Base-by-base conservation (phyloP, 2,888 invertebrate genomes). In the Norana najaformis region DNA sequence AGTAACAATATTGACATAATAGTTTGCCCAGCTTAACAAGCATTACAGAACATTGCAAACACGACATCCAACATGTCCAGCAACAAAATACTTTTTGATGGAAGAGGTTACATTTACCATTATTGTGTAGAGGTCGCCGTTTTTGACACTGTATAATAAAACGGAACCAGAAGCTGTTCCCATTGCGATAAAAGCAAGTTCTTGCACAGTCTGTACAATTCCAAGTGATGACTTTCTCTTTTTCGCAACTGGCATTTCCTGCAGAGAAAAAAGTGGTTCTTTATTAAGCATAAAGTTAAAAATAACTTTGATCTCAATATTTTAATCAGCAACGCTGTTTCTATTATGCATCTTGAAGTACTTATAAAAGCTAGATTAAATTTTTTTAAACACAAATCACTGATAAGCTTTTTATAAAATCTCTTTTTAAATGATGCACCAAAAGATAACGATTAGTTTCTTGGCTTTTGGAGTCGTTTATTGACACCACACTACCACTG, bases 81-180 rank as follows among this genome's bases (percentile, higher is more conserved):
- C 8, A 36, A n/a, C 20, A 90, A 39, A 36, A 90, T n/a, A 88
- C 47, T 37, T 47, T 23, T 47, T 47, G 47, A 23, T 47, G 47
- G 23, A 47, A 53, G n/a, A 69, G 69, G 69, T 69, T n/a, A 18
- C 16, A 89, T 90, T 91, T 92, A 95, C 94, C 93, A 95, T 91
- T 88, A 94, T 93, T 92, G 93, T 96, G 93, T 96, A 96, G 38
- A 97, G 95, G 94, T 96, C 96, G 36, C 96, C 96, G 94, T 96
- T 96, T 6, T 96, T 95, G 39, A 97, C 95, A 89, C 97, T 97
- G 94, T 97, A 97, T 91, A 97, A 94, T 53, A 97, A 95, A 90
- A 97, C 95, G 92, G 96, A 96, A 89, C 97, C 97, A 92, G 96
- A 96, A 5, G 96, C 95, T 36, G 97, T 97, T 89, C 97, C 97